phyloP scores from a whole-genome alignment of 2,113 vertebrate species.

The Pristiophorus japonicus region DNA sequence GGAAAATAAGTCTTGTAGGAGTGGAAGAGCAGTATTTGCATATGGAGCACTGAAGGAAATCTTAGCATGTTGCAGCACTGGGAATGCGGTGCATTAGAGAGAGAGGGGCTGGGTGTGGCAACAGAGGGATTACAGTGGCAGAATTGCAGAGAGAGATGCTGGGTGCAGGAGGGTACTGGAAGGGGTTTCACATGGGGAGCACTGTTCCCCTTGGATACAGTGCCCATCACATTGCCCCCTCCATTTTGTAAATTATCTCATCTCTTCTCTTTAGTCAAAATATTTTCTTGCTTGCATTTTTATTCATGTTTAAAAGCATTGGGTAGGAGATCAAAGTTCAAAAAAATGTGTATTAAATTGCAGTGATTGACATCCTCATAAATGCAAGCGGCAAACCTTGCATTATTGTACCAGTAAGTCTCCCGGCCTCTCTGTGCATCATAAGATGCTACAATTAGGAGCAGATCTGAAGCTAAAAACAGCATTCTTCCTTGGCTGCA shows the following conservation, averaged over 20 bases:
- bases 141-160: no score
- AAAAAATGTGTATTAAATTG: neutral
- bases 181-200: neutral
- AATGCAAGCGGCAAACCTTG: neutral
- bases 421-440: neutral
- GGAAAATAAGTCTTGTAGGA: no score
- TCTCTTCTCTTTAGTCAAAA: neutral
- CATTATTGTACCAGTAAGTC: neutral
- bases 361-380: neutral
- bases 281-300: neutral
- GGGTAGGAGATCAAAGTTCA: neutral
- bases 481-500: neutral
- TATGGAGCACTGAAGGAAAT: no score
- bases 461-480: neutral
- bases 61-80: no score
- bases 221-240: neutral
- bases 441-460: neutral
- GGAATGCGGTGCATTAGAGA: no score
- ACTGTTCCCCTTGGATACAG: neutral
- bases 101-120: no score
- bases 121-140: no score
- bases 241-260: no score
- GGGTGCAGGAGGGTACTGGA: no score
- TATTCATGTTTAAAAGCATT: neutral
- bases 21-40: no score